Base-by-base conservation (phyloP, 2,888 invertebrate species). In the Uropetala carovei region DNA sequence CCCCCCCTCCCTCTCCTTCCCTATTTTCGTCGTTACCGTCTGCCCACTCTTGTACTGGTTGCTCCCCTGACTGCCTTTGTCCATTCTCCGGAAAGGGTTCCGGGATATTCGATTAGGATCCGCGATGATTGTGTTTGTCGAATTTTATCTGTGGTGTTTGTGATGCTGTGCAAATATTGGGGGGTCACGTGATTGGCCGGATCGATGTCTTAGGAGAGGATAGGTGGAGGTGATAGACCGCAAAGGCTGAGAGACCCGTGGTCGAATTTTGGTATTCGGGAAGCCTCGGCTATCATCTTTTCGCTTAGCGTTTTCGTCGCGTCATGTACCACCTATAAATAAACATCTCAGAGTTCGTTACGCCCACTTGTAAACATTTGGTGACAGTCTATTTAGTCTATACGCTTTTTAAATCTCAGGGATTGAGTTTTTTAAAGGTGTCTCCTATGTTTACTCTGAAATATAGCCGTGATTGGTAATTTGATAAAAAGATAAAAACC, bases 111-210 rank as follows among this genome's bases (percentile, higher is more conserved):
- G 43, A 82, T 82, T 30, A 82, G 8, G 30, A 16, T 43, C n/a
- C 82, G 43, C 30, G 43, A 82, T 82, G 82, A 82, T 82, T 43
- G 82, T 43, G 82, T 82, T 82, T 82, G 82, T 30, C 82, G 30
- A 30, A 30, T 82, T 82, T 82, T 82, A 82, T 82, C 82, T 43
- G 43, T 14, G 82, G 27, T 8, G 82, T 82, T 82, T 30, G 82
- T 30, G 82, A 43, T 82, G 14, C 82, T 30, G 27, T 43, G 43
- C 82, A 43, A 82, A 82, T 82, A 7, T 43, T n/a, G n/a, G 14
- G 16, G 16, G 82, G 14, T 43, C 13, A 43, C 82, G 30, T 43
- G 16, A 82, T 30, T 18, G 30, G n/a, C 27, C 2, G n/a, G 82
- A 82, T 82, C 82, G 82, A 82, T 82, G 75, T 11, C 75, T 22